Evolutionary conservation across 2,888 invertebrate genomes (phyloP).

Genomic region (Melieria crassipennis): DNA sequence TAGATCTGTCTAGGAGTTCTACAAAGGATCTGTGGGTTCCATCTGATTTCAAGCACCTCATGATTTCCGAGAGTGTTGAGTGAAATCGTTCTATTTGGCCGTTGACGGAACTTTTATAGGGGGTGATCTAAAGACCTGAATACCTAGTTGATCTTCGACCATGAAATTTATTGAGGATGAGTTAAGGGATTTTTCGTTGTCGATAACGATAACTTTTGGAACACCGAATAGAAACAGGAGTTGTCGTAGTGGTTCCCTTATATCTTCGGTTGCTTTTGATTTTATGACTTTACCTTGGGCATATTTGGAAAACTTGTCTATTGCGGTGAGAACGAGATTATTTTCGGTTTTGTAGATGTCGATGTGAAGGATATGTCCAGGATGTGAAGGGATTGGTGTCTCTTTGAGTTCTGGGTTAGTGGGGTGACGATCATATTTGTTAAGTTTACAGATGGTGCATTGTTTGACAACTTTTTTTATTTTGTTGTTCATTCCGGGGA

Average conservation of each 20-base stretch:
- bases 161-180: slow-evolving; percentile 3
- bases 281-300: not conserved
- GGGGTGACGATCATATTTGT: too few relatives aligned
- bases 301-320: not conserved
- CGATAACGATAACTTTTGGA: slow-evolving; percentile 1
- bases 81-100: slow-evolving; percentile 41
- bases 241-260: slow-evolving; percentile 16
- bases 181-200: slow-evolving; percentile 8
- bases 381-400: too few relatives aligned
- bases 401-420: too few relatives aligned
- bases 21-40: slow-evolving; percentile 30
- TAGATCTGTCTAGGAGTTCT: slow-evolving; percentile 37
- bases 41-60: slow-evolving; percentile 40
- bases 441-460: too few relatives aligned
- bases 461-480: slow-evolving; percentile 8
- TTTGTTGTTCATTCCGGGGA: slow-evolving; percentile 24
- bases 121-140: not conserved
- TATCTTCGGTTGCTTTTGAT: not conserved
- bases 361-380: too few relatives aligned
- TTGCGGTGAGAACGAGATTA: not conserved
- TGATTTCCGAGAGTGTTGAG: slow-evolving; percentile 41
- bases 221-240: slow-evolving; percentile 6
- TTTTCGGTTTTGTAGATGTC: too few relatives aligned
- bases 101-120: slow-evolving; percentile 38
- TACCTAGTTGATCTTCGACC: not conserved